phyloP scores from a whole-genome alignment of 1,140 invertebrate species.

The Eupeodes corollae region DNA sequence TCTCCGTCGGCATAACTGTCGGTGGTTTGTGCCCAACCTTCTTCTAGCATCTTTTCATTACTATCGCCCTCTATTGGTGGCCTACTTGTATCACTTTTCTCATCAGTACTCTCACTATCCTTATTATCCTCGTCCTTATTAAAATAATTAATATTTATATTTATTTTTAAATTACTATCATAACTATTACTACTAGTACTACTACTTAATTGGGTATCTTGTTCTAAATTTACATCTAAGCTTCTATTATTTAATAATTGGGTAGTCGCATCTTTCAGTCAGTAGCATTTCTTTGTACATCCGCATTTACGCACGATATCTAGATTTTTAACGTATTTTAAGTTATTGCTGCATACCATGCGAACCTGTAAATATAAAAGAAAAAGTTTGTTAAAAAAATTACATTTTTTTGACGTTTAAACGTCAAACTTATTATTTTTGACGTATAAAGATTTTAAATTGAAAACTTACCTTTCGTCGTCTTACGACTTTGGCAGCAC shows the following conservation, averaged over 20 bases:
- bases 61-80: slow-evolving; percentile 5
- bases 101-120: slow-evolving; percentile 9
- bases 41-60: slow-evolving; percentile 2
- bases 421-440: too few species aligned
- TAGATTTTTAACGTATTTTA: slow-evolving; percentile 87
- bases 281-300: slow-evolving; percentile 73
- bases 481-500: slow-evolving; percentile 79
- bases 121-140: background rate
- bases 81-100: slow-evolving; percentile 2
- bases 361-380: slow-evolving; percentile 49
- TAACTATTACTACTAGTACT: slow-evolving; percentile 12
- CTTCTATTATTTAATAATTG: slow-evolving; percentile 32
- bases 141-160: background rate
- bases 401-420: too few species aligned
- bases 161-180: slow-evolving; percentile 8
- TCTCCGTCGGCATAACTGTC: slow-evolving; percentile 1
- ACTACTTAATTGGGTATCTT: slow-evolving; percentile 2
- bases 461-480: slow-evolving; percentile 64
- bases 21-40: background rate
- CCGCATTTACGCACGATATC: slow-evolving; percentile 91
- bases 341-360: slow-evolving; percentile 83
- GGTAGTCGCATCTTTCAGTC: slow-evolving; percentile 42
- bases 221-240: slow-evolving; percentile 36
- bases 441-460: background rate
- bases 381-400: slow-evolving; percentile 1